Evolutionary conservation across 2,797 vertebrate genomes (phyloP).

Genomic region (Onychomys arenicola): DNA sequence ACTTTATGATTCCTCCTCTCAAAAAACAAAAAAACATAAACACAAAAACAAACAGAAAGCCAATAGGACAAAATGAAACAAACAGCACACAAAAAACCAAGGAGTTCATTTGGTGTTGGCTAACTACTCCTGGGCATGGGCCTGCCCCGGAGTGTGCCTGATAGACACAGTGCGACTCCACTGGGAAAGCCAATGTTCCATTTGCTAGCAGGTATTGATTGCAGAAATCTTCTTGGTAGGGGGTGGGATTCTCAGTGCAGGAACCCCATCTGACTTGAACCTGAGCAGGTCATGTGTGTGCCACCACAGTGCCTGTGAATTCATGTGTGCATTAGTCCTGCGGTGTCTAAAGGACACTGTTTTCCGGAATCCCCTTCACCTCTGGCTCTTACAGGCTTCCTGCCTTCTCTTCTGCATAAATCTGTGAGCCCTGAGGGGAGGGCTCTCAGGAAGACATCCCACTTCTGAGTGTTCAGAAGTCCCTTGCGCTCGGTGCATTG

Average conservation of each 20-base stretch:
- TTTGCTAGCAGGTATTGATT: too few relatives aligned
- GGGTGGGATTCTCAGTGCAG: not conserved
- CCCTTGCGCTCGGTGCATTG: not conserved
- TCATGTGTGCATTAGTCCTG: not conserved
- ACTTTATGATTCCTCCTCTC: not conserved
- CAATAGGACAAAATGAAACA: not conserved
- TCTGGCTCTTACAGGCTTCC: not conserved
- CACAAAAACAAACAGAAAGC: not conserved
- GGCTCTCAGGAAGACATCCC: not conserved
- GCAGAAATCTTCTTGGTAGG: not conserved
- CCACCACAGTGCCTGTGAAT: not conserved
- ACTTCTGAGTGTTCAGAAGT: too few relatives aligned
- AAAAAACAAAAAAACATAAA: not conserved
- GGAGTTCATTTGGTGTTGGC: not conserved
- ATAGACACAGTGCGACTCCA: not conserved
- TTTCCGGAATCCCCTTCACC: not conserved
- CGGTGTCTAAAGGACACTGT: not conserved
- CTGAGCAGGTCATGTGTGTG: not conserved
- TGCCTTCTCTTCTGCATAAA: not conserved
- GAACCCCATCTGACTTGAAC: not conserved
- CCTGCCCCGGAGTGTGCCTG: not conserved
- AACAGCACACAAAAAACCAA: not conserved
- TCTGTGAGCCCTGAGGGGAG: not conserved
- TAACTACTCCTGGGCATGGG: not conserved
- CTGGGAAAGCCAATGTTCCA: not conserved